Percentiles rank a stretch among this genome's conserved stretches.
Evolutionary conservation across 2,797 vertebrate species (phyloP).

Genomic region (Gouania willdenowi): DNA sequence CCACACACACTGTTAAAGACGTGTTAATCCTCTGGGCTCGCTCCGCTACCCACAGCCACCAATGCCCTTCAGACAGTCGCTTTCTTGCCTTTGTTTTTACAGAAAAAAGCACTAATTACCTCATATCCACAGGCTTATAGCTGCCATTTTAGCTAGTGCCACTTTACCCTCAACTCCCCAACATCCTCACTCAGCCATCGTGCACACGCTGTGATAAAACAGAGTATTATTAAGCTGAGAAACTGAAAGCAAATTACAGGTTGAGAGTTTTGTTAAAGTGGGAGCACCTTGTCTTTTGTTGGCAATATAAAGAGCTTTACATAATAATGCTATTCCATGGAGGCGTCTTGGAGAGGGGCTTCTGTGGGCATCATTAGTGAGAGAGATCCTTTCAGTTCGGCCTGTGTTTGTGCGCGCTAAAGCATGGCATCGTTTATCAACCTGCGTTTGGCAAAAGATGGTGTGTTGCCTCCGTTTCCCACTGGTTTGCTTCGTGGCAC

Average conservation of each 20-base stretch:
- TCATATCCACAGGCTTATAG: conserved; percentile 22
- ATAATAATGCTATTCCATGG: conserved; percentile 44
- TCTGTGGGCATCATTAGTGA: conserved; percentile 48
- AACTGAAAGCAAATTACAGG: conserved; percentile 29
- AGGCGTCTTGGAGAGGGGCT: conserved; percentile 33
- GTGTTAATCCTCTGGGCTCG: conserved; percentile 14
- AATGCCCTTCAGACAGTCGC: conserved; percentile 29
- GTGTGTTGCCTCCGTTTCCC: conserved; percentile 10
- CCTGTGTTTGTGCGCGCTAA: conserved; percentile 23
- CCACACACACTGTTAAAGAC: conserved; percentile 33
- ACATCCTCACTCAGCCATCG: conserved; percentile 10
- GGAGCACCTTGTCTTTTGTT: conserved; percentile 53
- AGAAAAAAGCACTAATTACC: conserved; percentile 27
- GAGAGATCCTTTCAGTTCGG: conserved; percentile 43
- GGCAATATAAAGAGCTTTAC: conserved; percentile 47
- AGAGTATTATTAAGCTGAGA: conserved; percentile 33
- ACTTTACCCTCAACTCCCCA: not conserved
- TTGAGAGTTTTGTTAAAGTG: conserved; percentile 38
- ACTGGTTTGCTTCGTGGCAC: conserved; percentile 14
- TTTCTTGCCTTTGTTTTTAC: conserved; percentile 19
- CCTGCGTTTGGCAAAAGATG: conserved; percentile 29
- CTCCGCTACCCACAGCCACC: conserved; percentile 18
- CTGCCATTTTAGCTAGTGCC: conserved; percentile 33
- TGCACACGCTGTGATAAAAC: conserved; percentile 38
- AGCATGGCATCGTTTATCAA: conserved; percentile 27